Evolutionary conservation across 2,888 invertebrate genomes (phyloP).

Genomic region (Microctonus brassicae): DNA sequence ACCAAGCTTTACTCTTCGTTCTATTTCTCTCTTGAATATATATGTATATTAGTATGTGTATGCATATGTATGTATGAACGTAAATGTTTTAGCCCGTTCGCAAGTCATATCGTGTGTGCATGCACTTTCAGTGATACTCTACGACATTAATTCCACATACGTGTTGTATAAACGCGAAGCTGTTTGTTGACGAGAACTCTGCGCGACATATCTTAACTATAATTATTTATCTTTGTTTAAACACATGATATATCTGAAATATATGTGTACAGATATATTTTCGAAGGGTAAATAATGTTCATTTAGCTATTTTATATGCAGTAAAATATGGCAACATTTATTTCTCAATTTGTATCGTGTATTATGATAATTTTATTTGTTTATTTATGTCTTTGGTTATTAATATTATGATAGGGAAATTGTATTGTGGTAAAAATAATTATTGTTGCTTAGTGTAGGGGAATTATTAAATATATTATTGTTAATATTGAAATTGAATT

Average conservation of each 20-base stretch:
- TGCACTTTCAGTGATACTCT: constrained; percentile 3
- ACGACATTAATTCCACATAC: constrained; percentile 10
- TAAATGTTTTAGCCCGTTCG: constrained; percentile 9
- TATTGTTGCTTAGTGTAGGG: too few relatives aligned
- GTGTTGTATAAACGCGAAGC: constrained; percentile 13
- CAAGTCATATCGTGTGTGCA: constrained; percentile 19
- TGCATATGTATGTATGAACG: too few relatives aligned
- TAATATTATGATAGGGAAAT: neutral
- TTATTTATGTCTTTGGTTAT: too few relatives aligned
- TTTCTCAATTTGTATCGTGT: too few relatives aligned
- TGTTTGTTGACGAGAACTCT: constrained; percentile 17
- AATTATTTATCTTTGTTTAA: neutral
- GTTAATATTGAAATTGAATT: too few relatives aligned
- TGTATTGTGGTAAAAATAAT: too few relatives aligned
- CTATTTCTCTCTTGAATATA: neutral
- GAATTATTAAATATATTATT: too few relatives aligned
- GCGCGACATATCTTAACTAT: neutral
- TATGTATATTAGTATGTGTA: constrained; percentile 12
- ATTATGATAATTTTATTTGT: too few relatives aligned
- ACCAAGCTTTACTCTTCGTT: neutral
- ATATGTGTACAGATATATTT: neutral
- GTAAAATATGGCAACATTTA: too few relatives aligned
- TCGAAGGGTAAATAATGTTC: neutral
- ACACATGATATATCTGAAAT: too few relatives aligned
- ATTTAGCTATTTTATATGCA: neutral